Evolutionary conservation across 2,888 invertebrate species (phyloP).

Genomic region (Drosophila mayaguana): DNA sequence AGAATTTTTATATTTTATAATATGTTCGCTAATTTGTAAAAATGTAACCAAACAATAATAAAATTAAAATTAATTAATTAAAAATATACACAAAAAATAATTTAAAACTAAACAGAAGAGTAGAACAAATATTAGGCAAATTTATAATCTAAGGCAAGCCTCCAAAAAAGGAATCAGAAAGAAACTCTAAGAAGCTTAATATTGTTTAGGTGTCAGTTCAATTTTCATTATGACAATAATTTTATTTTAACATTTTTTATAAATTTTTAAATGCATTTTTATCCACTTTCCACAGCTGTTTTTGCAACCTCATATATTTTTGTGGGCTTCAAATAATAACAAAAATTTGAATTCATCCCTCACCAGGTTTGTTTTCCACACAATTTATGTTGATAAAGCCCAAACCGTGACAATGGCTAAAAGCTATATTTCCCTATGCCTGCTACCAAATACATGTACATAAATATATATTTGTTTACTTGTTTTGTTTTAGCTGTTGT

Average conservation of each 20-base stretch:
- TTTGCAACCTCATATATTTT: background rate
- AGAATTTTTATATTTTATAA: no score
- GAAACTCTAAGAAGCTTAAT: no score
- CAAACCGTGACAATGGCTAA: background rate
- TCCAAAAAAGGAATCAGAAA: no score
- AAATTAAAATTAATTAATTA: no score
- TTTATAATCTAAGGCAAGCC: no score
- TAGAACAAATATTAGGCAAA: no score
- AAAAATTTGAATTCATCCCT: background rate
- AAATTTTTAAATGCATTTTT: background rate
- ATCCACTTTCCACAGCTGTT: background rate
- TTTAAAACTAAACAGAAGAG: no score
- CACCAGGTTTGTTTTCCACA: background rate
- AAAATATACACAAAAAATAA: no score
- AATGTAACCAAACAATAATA: no score
- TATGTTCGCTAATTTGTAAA: no score
- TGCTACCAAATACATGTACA: conserved; percentile 4
- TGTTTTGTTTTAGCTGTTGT: conserved; percentile 19
- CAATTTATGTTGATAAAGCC: background rate
- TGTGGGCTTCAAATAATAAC: background rate
- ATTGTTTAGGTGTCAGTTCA: no score
- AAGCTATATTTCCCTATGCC: conserved; percentile 12
- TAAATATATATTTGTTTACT: conserved; percentile 17
- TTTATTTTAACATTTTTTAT: background rate
- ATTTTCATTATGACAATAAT: no score